Evolutionary conservation across 2,113 vertebrate species (phyloP).

Genomic region (Tachysurus vachellii): DNA sequence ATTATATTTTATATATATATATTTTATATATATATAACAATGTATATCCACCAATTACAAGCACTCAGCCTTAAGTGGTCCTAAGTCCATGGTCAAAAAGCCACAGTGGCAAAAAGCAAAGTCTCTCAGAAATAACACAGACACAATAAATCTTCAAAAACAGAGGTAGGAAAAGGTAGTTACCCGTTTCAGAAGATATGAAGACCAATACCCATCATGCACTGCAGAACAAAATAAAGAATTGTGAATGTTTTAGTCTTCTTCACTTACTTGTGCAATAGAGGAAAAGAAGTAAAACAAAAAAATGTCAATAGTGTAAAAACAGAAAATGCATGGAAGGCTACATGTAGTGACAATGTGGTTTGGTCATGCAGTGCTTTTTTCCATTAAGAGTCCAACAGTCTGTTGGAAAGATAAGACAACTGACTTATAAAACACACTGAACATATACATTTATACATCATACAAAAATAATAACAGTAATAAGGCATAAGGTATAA

Average conservation of each 20-base stretch:
- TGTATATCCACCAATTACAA: neutral
- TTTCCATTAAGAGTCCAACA: constrained; percentile 62
- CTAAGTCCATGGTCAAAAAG: constrained; percentile 10
- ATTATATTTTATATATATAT: neutral
- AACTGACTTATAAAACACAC: constrained; percentile 33
- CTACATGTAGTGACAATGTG: constrained; percentile 54
- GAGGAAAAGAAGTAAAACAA: constrained; percentile 18
- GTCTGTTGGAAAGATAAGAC: constrained; percentile 34
- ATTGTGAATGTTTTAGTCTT: neutral
- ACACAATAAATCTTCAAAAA: constrained; percentile 38
- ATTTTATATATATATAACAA: neutral
- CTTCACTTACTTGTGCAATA: constrained; percentile 32
- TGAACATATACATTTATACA: constrained; percentile 67
- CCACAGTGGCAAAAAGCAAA: constrained; percentile 16
- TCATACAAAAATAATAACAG: constrained; percentile 60
- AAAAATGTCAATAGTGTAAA: constrained; percentile 14
- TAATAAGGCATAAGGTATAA: constrained; percentile 72
- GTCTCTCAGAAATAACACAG: constrained; percentile 24
- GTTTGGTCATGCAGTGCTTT: constrained; percentile 78
- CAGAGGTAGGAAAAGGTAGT: constrained; percentile 54
- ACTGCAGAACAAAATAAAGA: constrained; percentile 33
- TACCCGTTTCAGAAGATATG: constrained; percentile 51
- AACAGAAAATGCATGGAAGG: constrained; percentile 36
- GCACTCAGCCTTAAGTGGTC: constrained; percentile 30
- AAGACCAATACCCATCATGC: constrained; percentile 51